Evolutionary conservation across 2,888 invertebrate genomes (phyloP).

Genomic region (Stenchaetothrips biformis): DNA sequence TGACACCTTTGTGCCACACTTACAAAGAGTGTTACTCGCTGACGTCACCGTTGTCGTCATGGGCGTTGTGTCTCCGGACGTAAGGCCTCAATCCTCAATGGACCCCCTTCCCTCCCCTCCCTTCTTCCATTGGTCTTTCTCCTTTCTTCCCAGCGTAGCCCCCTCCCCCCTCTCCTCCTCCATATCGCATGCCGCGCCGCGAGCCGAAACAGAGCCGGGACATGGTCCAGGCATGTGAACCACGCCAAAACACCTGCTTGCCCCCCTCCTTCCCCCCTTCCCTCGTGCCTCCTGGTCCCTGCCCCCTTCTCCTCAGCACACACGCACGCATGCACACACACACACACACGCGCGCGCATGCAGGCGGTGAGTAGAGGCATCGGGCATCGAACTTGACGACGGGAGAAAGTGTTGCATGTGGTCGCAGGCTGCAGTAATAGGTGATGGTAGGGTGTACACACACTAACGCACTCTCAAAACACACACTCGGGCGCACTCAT

Average conservation of each 20-base stretch:
- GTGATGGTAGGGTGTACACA: neutral
- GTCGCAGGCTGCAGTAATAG: conserved; percentile 18
- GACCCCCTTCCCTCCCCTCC: neutral
- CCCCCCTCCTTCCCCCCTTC: neutral
- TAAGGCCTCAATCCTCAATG: too few relatives aligned
- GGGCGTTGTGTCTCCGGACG: too few relatives aligned
- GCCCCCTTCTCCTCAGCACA: neutral
- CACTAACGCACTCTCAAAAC: neutral
- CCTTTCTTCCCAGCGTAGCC: neutral
- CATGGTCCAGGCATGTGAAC: conserved; percentile 22
- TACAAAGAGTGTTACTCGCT: too few relatives aligned
- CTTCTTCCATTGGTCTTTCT: neutral
- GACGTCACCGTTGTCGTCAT: too few relatives aligned
- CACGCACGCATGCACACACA: neutral
- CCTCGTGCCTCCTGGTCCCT: neutral
- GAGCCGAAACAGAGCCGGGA: neutral
- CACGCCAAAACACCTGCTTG: conserved; percentile 15
- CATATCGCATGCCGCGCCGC: neutral
- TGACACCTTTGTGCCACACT: too few relatives aligned
- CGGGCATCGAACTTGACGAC: conserved; percentile 24
- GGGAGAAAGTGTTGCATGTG: conserved; percentile 19
- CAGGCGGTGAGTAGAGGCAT: neutral
- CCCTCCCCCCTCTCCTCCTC: neutral
- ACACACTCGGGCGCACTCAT: too few relatives aligned
- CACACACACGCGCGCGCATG: neutral